Base-by-base conservation (phyloP, 2,888 invertebrate species). In the Lutraria lutraria region DNA sequence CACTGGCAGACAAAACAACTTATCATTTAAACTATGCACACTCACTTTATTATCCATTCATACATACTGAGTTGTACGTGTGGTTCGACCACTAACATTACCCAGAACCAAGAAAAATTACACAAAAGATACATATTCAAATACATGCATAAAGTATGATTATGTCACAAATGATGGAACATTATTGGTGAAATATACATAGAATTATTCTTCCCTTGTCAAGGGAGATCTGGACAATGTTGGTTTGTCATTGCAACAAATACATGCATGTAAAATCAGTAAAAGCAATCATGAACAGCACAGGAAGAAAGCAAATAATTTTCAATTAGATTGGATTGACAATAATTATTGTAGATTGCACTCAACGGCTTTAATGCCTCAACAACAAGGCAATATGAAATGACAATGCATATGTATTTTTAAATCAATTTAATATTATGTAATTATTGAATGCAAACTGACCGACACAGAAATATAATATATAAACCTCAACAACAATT, bases 61-160 rank as follows among this genome's bases (percentile, higher is more conserved):
- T 13, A 25, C 63, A 68, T 0, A n/a, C 60, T 43, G n/a, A 68
- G 63, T 68, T 68, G 63, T 13, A 68, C 16, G 19, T n/a, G 63
- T 68, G 63, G 63, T 68, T 68, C 63, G 63, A 68, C 63, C 63
- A 68, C 63, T 25, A 68, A 68, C 63, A 68, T 68, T 25, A 25
- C 63, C 63, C n/a, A 68, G 25, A 68, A 3, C 63, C 63, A 68
- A 68, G 63, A 68, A 68, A 68, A 25, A 68, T 25, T 68, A 68
- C 25, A 68, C 63, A 68, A 25, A 68, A 68, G 63, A 68, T 68
- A 68, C 63, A 68, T 68, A 68, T 68, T 25, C 43, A 25, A 68
- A 68, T 68, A 68, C 63, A 68, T 68, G 25, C 25, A 25, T 25
- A 68, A 68, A 68, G 63, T n/a, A 68, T 25, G 25, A 68, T 68